Conservation (phyloP, 2,888 invertebrate genomes). For the Drosophila imparisetae region DNA sequence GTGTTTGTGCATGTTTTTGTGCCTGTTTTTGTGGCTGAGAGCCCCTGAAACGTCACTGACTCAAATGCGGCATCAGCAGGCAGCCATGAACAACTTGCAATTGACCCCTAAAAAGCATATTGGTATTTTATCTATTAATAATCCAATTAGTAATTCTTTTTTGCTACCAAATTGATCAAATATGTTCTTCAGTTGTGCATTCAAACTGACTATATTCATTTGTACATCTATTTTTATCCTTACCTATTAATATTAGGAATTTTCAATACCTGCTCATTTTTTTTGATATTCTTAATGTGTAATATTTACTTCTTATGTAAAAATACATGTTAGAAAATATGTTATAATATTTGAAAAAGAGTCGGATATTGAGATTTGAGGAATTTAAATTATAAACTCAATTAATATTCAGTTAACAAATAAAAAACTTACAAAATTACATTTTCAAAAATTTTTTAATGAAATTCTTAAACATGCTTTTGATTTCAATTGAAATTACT, state of each 20-base stretch:
- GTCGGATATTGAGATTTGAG: not conserved
- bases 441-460: not conserved
- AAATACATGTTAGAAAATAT: no score
- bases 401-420: not conserved
- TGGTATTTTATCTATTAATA: not conserved
- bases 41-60: not conserved
- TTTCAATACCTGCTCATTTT: not conserved
- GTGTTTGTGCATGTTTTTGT: constrained; percentile 3
- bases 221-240: not conserved
- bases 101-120: not conserved
- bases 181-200: not conserved
- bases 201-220: not conserved
- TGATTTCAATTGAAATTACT: rapidly evolving
- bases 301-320: rapidly evolving
- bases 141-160: not conserved
- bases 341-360: not conserved
- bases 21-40: not conserved
- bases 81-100: not conserved
- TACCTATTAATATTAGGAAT: not conserved
- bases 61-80: not conserved
- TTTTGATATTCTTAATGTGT: not conserved
- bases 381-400: not conserved
- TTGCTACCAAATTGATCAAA: not conserved
- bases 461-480: not conserved
- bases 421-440: not conserved